Base-by-base conservation (phyloP, 2,797 vertebrate species). In the Leptodactylus fallax region DNA sequence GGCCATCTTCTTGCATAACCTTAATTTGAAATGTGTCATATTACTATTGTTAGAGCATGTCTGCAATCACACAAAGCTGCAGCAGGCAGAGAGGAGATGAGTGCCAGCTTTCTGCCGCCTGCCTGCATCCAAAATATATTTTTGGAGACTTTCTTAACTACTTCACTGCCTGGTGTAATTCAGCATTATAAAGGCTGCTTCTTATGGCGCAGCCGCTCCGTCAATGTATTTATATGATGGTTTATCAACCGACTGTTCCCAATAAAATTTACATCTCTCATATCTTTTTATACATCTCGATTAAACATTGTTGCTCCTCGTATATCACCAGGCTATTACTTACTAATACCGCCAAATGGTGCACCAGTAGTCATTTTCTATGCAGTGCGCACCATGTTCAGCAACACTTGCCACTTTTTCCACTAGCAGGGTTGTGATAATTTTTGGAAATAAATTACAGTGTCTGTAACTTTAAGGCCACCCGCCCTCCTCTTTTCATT, bases 21-120 rank as follows among this genome's bases (percentile, higher is more conserved):
- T 71, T 85, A 76, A 88, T 88, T 88, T 88, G 63, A 85, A 81
- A 85, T 88, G 87, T 88, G 87, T 88, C 77, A 85, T 45, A 85
- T 85, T 85, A 60, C 67, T 49, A 51, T 79, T 88, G 87, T 85
- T 65, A 45, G 36, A 88, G 69, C 87, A 81, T 88, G 87, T 80
- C 77, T 74, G 83, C 58, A 85, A 85, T 88, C 82, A 76, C 63
- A 72, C 67, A 1, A 16, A 6, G 21, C n/a, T 49, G 9, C 56
- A 72, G 23, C 53, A 19, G 61, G 10, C 47, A 53, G 74, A 55
- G 81, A 13, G 72, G 60, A 67, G 49, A 45, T 6, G 49, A 83
- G 71, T 53, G 71, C 47, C 49, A 51, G 55, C 17, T 61, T 47
- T 85, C 27, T 25, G 25, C 17, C 14, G 55, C n/a, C 85, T 36